Evolutionary conservation across 2,888 invertebrate species (phyloP), one percentile per base, ranked within the genome.

Genomic region (Tetropium fuscum): DNA sequence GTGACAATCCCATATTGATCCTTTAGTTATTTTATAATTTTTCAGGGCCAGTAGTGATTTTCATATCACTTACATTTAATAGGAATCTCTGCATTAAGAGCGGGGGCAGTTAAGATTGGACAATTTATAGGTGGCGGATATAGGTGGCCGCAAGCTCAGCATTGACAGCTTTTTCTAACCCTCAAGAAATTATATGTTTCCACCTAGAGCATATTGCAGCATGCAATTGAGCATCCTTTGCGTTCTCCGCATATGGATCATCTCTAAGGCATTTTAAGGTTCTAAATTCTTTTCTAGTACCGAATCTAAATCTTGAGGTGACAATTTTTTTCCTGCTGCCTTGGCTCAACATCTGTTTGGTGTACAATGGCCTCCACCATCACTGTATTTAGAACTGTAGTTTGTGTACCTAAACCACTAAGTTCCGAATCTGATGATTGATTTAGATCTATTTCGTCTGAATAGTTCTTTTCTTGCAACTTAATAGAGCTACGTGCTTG

Each of bases 51-150:
- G 10, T 47, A 13, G 7, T 10, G 19, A n/a, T 47, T 13, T 30
- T 47, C 18, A 18, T 13, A 2, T 13, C 32, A 10, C 6, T 13
- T n/a, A 2, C 27, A n/a, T 27, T 27, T 7, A 38, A 7, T 3
- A 38, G 38, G 5, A 38, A 13, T 16, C 18, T 38, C 38, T 4
- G 38, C 16, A 7, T 38, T 38, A 5, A 38, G 38, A 10, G 18
- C 6, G 8, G 38, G n/a, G 18, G 38, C 38, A 16, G 15, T 10
- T 38, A 38, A 8, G 3, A 13, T 5, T 18, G 5, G 10, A 38
- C 27, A 27, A 27, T 27, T 27, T 3, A n/a, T 27, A 27, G 47
- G 47, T 11, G 13, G 18, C 1, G 47, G 47, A 16, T 47, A 47
- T 11, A n/a, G n/a, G 16, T 47, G 7, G n/a, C 47, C 27, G n/a